Evolutionary conservation across 2,797 vertebrate genomes (phyloP).

Genomic region (Catostomus latipinnis): DNA sequence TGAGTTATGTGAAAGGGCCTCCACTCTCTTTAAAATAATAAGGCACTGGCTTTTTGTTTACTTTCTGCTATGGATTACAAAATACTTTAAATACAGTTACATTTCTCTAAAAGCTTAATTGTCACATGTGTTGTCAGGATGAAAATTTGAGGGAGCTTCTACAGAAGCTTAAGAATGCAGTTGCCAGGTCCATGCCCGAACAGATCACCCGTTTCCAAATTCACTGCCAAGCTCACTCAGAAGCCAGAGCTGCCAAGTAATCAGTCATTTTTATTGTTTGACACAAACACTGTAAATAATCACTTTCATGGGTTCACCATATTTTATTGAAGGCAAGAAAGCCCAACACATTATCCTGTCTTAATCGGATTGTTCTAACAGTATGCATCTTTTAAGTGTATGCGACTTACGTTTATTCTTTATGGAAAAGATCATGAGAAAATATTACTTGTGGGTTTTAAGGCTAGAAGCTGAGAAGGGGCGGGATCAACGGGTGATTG

Average conservation of each 20-base stretch:
- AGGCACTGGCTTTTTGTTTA: no score
- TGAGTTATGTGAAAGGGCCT: no score
- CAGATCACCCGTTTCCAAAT: conserved; percentile 88
- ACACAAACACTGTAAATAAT: background rate
- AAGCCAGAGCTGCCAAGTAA: conserved; percentile 87
- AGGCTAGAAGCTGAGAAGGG: conserved; percentile 85
- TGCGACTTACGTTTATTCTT: background rate
- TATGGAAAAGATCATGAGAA: background rate
- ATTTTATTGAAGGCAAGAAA: background rate
- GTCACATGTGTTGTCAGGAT: conserved; percentile 69
- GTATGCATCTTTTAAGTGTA: background rate
- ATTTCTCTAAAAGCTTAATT: background rate
- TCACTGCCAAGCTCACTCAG: conserved; percentile 83
- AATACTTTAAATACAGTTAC: no score
- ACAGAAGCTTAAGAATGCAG: conserved; percentile 87
- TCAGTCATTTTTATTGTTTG: conserved; percentile 31
- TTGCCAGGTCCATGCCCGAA: conserved; percentile 88
- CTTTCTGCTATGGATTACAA: no score
- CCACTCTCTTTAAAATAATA: no score
- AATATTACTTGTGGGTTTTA: conserved; percentile 28
- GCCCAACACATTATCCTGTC: no score
- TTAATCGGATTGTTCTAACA: background rate
- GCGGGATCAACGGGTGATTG: conserved; percentile 75
- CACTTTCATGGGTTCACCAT: background rate
- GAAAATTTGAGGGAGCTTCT: conserved; percentile 78